Base-by-base conservation (phyloP, 2,888 invertebrate species). In the Diplolepis rosae region DNA sequence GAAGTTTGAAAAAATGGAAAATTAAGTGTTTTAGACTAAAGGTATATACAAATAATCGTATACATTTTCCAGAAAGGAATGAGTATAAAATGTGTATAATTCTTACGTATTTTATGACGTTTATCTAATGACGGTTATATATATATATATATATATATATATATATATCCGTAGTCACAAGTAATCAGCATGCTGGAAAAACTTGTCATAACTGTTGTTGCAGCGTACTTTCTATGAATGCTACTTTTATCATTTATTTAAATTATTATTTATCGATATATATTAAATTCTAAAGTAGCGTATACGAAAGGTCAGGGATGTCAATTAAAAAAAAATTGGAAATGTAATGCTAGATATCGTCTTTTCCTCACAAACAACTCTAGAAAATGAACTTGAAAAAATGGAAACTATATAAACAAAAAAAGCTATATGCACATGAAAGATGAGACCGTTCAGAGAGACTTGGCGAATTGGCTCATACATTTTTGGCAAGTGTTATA, bases 231-330 rank as follows among this genome's bases (percentile, higher is more conserved):
- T 75, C 77, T 77, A 79, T 79, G 77, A 74, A 77, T 75, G 79
- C 78, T 78, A 78, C 75, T 75, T 71, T 80, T 78, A 80, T 78
- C 69, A 73, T 76, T 76, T 80, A 80, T 76, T 78, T 75, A 76
- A 77, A 77, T 79, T 76, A 75, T 78, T 76, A 76, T 77, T 72
- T 77, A 81, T 77, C 72, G 77, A 77, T 79, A 78, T 77, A 75
- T 74, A 75, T 77, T 76, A 77, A 69, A 77, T 72, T 71, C 77
- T 77, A 77, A 75, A 69, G 75, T 74, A 72, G 71, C 75, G 69
- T 72, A 77, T 75, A 74, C 72, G 69, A 75, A n/a, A 77, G 73
- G 70, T 75, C 69, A 73, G 61, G 39, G 13, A 39, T 4, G 39
- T 39, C n/a, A 35, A 24, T 35, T 11, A 24, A 61, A n/a, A 13